These are phyloP conservation scores for Phaedon cochleariae DNA, from an alignment of 2,888 invertebrate species.

Conservation along the genomic window DNA sequence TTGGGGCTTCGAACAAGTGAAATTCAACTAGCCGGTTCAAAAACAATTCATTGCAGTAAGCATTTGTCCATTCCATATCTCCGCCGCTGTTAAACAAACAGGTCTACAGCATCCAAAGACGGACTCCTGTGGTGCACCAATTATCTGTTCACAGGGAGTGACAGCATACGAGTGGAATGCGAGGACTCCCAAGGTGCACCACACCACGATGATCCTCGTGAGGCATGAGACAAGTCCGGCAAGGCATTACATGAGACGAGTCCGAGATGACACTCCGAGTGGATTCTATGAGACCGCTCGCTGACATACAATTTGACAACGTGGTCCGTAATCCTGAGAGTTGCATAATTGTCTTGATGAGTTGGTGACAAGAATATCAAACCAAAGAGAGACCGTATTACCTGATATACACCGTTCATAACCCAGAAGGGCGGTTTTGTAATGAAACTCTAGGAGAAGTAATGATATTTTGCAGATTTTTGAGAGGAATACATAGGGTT, in stretches of 20 bases:
- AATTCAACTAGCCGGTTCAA: too few relatives aligned
- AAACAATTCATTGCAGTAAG: too few relatives aligned
- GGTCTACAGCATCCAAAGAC: constrained; percentile 50
- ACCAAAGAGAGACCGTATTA: too few relatives aligned
- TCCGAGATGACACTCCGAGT: constrained; percentile 49
- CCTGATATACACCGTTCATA: too few relatives aligned
- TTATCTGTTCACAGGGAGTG: constrained; percentile 64
- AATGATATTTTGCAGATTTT: too few relatives aligned
- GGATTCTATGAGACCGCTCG: constrained; percentile 31
- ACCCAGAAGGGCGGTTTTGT: too few relatives aligned
- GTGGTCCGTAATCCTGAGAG: neutral
- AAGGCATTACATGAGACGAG: too few relatives aligned
- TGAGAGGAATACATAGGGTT: too few relatives aligned
- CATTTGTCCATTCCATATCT: neutral
- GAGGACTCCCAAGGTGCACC: constrained; percentile 56
- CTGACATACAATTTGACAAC: constrained; percentile 20
- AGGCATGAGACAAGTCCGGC: constrained; percentile 54
- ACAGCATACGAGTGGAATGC: constrained; percentile 61
- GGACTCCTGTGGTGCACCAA: constrained; percentile 65
- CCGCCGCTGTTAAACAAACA: constrained; percentile 56
- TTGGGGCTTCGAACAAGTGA: too few relatives aligned
- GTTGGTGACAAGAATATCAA: too few relatives aligned
- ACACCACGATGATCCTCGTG: constrained; percentile 45
- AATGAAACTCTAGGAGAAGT: too few relatives aligned
- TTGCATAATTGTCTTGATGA: neutral